A percentile compares a stretch with the other conserved stretches of the same genome.
Evolutionary conservation across 1,140 invertebrate species (phyloP).

Genomic region (Phthorimaea operculella): DNA sequence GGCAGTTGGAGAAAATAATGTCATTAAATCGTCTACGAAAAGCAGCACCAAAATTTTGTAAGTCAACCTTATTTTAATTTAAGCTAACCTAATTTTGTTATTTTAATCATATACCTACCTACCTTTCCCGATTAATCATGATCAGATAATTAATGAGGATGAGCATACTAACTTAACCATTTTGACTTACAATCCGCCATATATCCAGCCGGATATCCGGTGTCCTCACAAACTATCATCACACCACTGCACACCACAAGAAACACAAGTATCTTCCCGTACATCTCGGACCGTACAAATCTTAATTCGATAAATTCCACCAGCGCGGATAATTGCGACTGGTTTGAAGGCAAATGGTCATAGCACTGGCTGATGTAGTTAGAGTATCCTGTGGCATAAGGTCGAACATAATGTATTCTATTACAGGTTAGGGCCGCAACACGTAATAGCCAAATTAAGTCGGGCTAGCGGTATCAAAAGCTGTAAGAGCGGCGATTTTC

Average conservation of each 20-base stretch:
- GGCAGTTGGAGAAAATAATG: no score
- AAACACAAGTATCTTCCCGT: conserved; percentile 6
- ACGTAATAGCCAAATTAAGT: background rate
- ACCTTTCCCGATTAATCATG: no score
- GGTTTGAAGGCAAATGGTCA: conserved; percentile 7
- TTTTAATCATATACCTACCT: no score
- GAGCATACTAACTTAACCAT: no score
- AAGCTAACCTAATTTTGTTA: no score
- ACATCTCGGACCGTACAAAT: background rate
- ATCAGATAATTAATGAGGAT: no score
- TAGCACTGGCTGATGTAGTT: conserved; percentile 12
- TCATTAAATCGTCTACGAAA: no score
- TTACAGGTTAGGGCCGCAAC: background rate
- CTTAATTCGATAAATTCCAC: background rate
- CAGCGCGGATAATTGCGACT: background rate
- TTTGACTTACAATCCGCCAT: conserved; percentile 37
- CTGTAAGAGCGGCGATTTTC: no score
- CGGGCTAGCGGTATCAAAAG: no score
- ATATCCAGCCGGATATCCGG: conserved; percentile 30
- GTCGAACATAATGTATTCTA: conserved; percentile 2
- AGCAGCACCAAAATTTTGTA: no score
- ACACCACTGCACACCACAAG: conserved; percentile 11
- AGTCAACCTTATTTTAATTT: no score
- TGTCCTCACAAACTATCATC: conserved; percentile 15
- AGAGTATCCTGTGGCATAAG: conserved; percentile 20